phyloP scores from a whole-genome alignment of 2,797 vertebrate species.

The Myioborus melanocephalus region DNA sequence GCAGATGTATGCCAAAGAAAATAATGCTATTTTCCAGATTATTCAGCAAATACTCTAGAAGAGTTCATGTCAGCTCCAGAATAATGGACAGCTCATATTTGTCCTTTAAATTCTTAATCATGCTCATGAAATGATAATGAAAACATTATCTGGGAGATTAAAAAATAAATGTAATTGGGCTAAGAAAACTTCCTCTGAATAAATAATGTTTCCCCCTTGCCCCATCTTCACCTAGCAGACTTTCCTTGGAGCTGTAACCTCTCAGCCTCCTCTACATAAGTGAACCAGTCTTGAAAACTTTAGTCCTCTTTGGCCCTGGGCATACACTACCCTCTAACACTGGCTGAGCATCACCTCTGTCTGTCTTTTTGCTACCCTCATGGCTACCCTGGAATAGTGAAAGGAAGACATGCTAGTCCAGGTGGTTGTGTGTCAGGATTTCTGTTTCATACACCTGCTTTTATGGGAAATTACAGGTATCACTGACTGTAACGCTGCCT shows the following conservation, averaged over 20 bases:
- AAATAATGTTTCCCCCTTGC: neutral
- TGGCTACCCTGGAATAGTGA: neutral
- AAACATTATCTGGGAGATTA: neutral
- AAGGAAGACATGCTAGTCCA: neutral
- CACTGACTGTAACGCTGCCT: accelerated
- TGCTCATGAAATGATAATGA: neutral
- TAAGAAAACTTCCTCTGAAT: neutral
- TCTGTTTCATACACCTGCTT: neutral
- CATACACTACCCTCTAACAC: neutral
- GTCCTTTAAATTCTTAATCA: neutral
- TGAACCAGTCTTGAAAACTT: neutral
- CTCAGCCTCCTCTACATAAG: neutral
- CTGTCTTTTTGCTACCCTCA: neutral
- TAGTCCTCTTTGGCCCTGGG: neutral
- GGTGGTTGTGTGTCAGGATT: accelerated
- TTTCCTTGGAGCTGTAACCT: neutral
- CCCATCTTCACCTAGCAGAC: neutral
- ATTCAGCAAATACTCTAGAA: neutral
- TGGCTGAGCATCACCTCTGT: neutral
- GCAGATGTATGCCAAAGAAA: neutral
- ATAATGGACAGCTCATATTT: neutral
- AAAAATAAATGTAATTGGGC: neutral
- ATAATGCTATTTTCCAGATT: neutral
- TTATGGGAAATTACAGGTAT: neutral
- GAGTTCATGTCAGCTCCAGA: neutral